Evolutionary conservation across 2,888 invertebrate species (phyloP), one percentile per base, ranked within the genome.

Genomic region (Malthinus flaveolus): DNA sequence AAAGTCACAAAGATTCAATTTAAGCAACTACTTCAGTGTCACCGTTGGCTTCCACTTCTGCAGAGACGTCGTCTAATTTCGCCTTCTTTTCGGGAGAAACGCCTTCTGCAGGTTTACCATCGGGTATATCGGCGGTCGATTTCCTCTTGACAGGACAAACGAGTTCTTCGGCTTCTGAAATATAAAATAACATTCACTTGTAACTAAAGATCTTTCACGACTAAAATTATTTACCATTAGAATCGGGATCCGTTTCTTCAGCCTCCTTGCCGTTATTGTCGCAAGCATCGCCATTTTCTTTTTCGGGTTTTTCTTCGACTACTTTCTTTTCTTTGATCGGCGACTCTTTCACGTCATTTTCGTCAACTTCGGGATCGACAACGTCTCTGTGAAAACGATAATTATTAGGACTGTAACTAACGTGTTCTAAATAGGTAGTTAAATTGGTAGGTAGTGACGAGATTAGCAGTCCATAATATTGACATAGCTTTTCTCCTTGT

Each of bases 41-140:
- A 44, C 80, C 81, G 67, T 83, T 83, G 63, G 80, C 79, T 66
- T 82, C 81, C 32, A 79, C 78, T 69, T 87, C 87, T 9, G 83
- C 83, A 7, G 82, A 77, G 62, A 84, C 84, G 46, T 87, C 87
- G 9, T 83, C 85, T 53, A 87, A 80, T 80, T 88, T 89, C 64
- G 87, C 84, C 72, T 89, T 89, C 79, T 89, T 89, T 73, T 89
- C 89, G 7, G 88, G 88, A 59, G 86, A 85, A 45, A 82, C 84
- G 66, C 84, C 87, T 63, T 87, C 87, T 31, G 75, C 75, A 7
- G 75, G 70, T 51, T 73, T 67, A 35, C 68, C 73, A 42, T 77
- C 78, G 12, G 80, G 75, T 7, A 80, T 79, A 46, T 84, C 85
- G 12, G 82, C 82, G 6, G 39, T 42, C 52, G 89, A 88, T 84